Evolutionary conservation across 1,140 invertebrate genomes (phyloP).

Genomic region (Papilio polytes): DNA sequence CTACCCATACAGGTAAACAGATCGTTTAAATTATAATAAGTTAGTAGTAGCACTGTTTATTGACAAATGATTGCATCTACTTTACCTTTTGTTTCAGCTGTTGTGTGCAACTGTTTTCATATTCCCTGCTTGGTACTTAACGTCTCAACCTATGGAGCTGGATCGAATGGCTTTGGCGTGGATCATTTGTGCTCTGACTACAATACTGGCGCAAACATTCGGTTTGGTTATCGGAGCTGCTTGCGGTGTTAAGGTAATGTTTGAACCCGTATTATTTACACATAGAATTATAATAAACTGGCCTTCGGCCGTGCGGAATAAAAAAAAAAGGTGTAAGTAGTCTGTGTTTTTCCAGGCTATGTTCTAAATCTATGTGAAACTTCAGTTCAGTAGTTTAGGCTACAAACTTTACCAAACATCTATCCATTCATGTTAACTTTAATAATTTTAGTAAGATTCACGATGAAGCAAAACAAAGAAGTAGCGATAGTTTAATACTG

Average conservation of each 20-base stretch:
- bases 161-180: conserved; percentile 88
- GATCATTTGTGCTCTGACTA: conserved; percentile 88
- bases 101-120: conserved; percentile 90
- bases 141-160: conserved; percentile 89
- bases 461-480: no score
- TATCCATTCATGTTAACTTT: no score
- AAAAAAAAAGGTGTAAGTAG: no score
- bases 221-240: conserved; percentile 91
- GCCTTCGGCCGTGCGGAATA: no score
- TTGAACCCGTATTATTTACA: not conserved
- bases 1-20: conserved; percentile 91
- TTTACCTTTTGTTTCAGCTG: conserved; percentile 81
- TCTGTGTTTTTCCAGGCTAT: no score
- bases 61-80: not conserved
- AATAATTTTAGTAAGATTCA: no score
- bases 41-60: no score
- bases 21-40: not conserved
- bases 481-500: not conserved
- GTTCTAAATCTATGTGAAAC: not conserved
- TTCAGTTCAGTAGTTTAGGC: no score
- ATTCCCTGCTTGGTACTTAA: conserved; percentile 91
- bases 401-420: no score
- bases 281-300: no score
- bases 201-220: conserved; percentile 91
- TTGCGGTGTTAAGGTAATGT: conserved; percentile 86